phyloP scores from a whole-genome alignment of 2,888 invertebrate genomes.

The Eremobia ochroleuca region DNA sequence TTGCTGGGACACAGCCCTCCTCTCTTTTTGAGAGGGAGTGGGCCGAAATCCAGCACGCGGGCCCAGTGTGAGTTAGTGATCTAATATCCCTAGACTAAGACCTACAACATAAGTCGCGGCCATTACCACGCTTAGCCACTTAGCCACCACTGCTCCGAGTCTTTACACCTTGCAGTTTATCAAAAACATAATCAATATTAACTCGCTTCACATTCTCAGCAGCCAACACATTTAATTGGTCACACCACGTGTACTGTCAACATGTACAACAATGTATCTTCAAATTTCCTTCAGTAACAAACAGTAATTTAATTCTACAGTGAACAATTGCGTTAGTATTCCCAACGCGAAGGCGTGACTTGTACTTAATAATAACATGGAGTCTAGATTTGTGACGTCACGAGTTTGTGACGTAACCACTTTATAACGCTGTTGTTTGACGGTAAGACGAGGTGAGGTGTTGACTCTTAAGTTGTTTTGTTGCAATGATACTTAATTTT shows the following conservation, averaged over 20 bases:
- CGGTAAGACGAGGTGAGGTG: neutral
- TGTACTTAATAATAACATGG: conserved; percentile 24
- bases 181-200: neutral
- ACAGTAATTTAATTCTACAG: conserved; percentile 45
- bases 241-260: neutral
- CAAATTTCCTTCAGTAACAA: conserved; percentile 43
- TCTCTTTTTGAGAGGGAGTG: neutral
- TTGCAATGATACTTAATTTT: neutral
- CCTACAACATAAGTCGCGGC: too few relatives aligned
- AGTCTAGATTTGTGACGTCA: conserved; percentile 45
- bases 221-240: conserved; percentile 16
- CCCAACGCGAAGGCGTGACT: conserved; percentile 16
- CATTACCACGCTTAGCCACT: too few relatives aligned
- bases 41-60: neutral
- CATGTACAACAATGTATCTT: conserved; percentile 28
- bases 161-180: neutral
- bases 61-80: neutral
- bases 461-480: neutral
- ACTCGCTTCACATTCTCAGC: neutral
- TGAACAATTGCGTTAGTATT: conserved; percentile 38
- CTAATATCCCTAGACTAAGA: too few relatives aligned
- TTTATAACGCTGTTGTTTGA: conserved; percentile 22
- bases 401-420: conserved; percentile 26
- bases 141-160: too few relatives aligned
- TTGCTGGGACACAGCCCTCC: too few relatives aligned